Conservation (phyloP, 2,797 vertebrate species). For the Xenentodon cancila region DNA sequence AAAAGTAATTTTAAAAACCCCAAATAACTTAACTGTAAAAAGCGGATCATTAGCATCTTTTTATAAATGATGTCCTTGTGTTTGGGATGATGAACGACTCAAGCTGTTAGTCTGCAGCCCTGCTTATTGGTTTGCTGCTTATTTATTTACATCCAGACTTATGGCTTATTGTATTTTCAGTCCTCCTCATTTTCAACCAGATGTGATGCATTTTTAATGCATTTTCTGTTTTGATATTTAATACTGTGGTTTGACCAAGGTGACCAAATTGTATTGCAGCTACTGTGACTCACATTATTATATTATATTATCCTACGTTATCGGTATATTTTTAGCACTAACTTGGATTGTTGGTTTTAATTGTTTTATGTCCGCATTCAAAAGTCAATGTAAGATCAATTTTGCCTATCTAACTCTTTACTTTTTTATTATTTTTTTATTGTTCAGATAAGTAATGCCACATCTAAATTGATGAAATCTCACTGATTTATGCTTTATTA, state of each 20-base stretch:
- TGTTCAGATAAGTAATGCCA: not conserved
- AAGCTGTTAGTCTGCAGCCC: conserved; percentile 33
- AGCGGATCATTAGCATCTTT: conserved; percentile 33
- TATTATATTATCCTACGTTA: not conserved
- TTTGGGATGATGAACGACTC: conserved; percentile 60
- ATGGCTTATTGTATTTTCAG: conserved; percentile 62
- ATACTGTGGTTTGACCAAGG: conserved; percentile 50
- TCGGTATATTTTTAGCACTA: not conserved
- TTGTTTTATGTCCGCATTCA: conserved; percentile 3
- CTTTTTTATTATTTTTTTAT: too few relatives aligned
- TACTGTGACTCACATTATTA: not conserved
- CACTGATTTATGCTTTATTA: not conserved
- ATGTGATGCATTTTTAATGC: conserved; percentile 68
- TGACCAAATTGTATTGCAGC: not conserved
- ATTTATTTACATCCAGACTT: conserved; percentile 63
- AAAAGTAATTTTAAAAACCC: conserved; percentile 41
- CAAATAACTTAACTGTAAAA: conserved; percentile 51
- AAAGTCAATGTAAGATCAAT: not conserved
- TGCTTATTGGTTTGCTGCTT: conserved; percentile 65
- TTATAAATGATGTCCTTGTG: conserved; percentile 54
- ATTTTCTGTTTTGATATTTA: conserved; percentile 63
- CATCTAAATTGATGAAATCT: conserved; percentile 3
- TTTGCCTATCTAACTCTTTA: not conserved
- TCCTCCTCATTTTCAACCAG: conserved; percentile 53
- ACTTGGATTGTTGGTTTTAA: not conserved